Percentiles rank a stretch among this genome's conserved stretches.
These are phyloP conservation scores for Nasonovia ribisnigri DNA, from an alignment of 2,888 invertebrate species.

Conservation along the genomic window DNA sequence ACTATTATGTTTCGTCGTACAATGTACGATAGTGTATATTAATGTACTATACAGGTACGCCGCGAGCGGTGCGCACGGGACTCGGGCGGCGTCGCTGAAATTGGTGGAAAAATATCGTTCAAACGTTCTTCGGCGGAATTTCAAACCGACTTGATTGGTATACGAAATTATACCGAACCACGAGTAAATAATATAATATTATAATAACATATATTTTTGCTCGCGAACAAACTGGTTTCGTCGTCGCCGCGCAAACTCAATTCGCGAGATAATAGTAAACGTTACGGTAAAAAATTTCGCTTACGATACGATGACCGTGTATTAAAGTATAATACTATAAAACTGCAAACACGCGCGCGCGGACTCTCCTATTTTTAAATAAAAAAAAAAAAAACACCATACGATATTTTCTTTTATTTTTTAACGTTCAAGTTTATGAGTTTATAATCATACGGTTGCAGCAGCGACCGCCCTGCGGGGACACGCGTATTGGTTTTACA, in stretches of 20 bases:
- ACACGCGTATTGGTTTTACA: constrained; percentile 6
- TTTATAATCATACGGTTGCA: constrained; percentile 4
- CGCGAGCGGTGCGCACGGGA: background rate
- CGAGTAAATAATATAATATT: background rate
- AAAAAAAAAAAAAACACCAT: background rate
- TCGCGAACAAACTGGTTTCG: constrained; percentile 31
- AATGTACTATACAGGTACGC: background rate
- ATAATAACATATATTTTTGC: background rate
- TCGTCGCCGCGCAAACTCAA: background rate
- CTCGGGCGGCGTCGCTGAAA: no score
- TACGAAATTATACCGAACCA: background rate
- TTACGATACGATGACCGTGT: background rate
- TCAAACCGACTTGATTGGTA: background rate
- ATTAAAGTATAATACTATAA: background rate
- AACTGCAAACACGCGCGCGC: background rate
- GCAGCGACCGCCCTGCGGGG: background rate
- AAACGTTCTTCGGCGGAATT: background rate
- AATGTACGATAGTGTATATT: background rate
- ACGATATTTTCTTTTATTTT: background rate
- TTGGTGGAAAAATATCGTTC: background rate
- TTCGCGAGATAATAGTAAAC: background rate
- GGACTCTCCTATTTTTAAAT: background rate
- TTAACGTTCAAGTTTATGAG: constrained; percentile 19
- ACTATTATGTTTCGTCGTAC: background rate
- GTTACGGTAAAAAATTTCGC: background rate